Percentiles rank a stretch among this genome's conserved stretches.
Evolutionary conservation across 2,113 vertebrate genomes (phyloP).

Genomic region (Gobiocypris rarus): DNA sequence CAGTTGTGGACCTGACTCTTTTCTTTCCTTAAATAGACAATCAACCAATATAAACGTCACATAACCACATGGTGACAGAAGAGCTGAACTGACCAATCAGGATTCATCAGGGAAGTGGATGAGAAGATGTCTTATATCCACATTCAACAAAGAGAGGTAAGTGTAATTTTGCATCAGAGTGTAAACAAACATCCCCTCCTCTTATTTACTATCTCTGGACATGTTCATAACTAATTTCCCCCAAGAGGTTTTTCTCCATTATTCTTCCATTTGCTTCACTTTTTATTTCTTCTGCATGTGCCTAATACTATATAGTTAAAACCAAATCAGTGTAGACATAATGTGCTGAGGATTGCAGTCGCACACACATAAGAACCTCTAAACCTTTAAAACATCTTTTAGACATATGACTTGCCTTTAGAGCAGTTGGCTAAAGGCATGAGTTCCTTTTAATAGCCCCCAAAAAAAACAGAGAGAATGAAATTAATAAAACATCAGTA

Average conservation of each 20-base stretch:
- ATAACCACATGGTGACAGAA: not conserved
- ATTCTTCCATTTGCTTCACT: not conserved
- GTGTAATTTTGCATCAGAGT: not conserved
- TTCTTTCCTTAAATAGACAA: slow-evolving; percentile 16
- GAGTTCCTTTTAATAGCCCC: no score
- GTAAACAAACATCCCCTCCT: not conserved
- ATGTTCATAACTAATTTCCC: not conserved
- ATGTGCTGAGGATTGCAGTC: not conserved
- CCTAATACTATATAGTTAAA: not conserved
- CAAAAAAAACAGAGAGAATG: not conserved
- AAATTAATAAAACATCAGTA: slow-evolving; percentile 34
- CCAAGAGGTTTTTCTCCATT: not conserved
- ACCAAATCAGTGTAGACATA: not conserved
- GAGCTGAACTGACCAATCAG: not conserved
- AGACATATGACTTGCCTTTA: not conserved
- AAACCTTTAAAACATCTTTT: not conserved
- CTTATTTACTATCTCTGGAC: not conserved
- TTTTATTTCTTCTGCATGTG: not conserved
- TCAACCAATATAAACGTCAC: not conserved
- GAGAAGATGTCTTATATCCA: not conserved
- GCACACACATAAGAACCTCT: not conserved
- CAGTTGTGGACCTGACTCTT: not conserved
- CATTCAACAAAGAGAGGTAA: not conserved
- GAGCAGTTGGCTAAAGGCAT: not conserved
- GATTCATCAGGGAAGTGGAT: slow-evolving; percentile 14